Base-by-base conservation (phyloP, 1,140 invertebrate genomes). In the Drosophila rufa region DNA sequence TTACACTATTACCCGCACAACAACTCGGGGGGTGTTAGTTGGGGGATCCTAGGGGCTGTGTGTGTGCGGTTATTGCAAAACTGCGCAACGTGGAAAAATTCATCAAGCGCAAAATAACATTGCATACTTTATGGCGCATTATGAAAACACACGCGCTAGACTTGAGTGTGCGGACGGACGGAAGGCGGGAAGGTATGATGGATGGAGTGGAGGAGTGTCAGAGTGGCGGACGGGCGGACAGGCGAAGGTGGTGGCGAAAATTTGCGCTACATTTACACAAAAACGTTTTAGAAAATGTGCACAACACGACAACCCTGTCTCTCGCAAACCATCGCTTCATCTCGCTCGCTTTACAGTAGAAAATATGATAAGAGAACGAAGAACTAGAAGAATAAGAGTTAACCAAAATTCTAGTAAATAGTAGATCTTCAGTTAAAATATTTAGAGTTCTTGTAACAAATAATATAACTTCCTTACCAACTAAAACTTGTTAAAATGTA, bases 121-220 rank as follows among this genome's bases (percentile, higher is more conserved):
- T 90, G 85, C 85, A 90, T 90, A 90, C 85, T 90, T 90, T 90
- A 90, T 90, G 86, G 85, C 85, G 86, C 81, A 90, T 85, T 85
- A 90, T 90, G 85, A 90, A 89, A 89, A 90, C 85, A 89, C 85
- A 90, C 84, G 81, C 81, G 60, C 70, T 55, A 50, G 66, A 78
- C 75, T 76, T 76, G 59, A 46, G 50, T 48, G 75, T 36, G 42
- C 50, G 40, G 45, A 30, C 17, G 50, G 42, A 19, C 15, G 53
- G 38, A 11, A 15, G 42, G 55, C 30, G 12, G 36, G 40, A 42
- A 36, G 48, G n/a, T 36, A 19, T 8, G 9, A 30, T 58, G 43
- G 42, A 36, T 11, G 56, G 19, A 15, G 27, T 33, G 61, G 43
- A 14, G 42, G 33, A 38, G 45, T 4, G 19, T 11, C 11, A 2